These are phyloP conservation scores for Pelochelys cantorii DNA, from an alignment of 2,797 vertebrate species.

Conservation along the genomic window DNA sequence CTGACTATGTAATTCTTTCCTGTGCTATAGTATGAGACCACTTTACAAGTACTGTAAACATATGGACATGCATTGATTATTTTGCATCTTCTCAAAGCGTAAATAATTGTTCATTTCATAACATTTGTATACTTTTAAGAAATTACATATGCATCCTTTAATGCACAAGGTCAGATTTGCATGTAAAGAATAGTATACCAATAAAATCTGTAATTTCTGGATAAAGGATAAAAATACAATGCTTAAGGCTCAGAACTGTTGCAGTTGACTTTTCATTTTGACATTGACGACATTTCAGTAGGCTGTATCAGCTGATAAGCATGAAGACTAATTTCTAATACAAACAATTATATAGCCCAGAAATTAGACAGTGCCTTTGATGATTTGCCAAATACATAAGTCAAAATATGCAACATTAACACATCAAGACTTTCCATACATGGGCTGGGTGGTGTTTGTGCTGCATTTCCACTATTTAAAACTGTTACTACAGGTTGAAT, in stretches of 20 bases:
- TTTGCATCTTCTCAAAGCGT: not conserved
- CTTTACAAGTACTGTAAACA: not conserved
- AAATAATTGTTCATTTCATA: not conserved
- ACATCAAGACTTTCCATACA: not conserved
- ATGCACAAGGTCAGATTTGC: fast-evolving
- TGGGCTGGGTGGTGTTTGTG: not conserved
- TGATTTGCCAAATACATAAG: not conserved
- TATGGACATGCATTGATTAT: not conserved
- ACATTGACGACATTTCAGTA: not conserved
- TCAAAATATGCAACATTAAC: not conserved
- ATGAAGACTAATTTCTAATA: not conserved
- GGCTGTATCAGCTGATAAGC: not conserved
- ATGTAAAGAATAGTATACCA: not conserved
- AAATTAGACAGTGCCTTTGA: not conserved
- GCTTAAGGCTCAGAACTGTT: not conserved
- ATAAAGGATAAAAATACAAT: not conserved
- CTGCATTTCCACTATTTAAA: not conserved
- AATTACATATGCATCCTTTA: not conserved
- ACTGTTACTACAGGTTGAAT: not conserved
- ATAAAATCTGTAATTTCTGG: not conserved
- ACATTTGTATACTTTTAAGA: not conserved
- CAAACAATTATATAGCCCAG: not conserved
- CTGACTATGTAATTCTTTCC: not conserved
- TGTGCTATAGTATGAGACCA: not conserved
- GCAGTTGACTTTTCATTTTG: not conserved